Evolutionary conservation across 2,113 vertebrate genomes (phyloP).

Genomic region (Neogobius melanostomus): DNA sequence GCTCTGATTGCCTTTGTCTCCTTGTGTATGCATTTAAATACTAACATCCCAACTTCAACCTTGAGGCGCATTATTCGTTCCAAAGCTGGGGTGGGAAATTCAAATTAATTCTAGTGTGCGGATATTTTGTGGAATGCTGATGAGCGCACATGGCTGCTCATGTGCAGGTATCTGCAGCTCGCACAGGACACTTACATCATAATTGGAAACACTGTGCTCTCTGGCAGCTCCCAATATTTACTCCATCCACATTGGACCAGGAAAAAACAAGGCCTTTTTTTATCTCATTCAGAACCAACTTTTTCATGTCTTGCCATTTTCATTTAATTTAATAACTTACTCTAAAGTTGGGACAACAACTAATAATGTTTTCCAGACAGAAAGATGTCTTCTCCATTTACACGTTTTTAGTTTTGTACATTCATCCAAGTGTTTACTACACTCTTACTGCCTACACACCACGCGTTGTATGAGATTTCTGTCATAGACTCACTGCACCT

Average conservation of each 20-base stretch:
- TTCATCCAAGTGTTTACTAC: conserved; percentile 53
- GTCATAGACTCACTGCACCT: conserved; percentile 24
- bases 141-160: conserved; percentile 8
- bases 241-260: conserved; percentile 23
- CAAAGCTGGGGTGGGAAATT: not conserved
- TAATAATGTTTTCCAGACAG: not conserved
- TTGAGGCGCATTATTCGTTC: conserved; percentile 9
- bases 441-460: conserved; percentile 44
- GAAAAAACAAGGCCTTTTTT: conserved; percentile 15
- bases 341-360: too few relatives aligned
- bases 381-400: not conserved
- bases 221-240: conserved; percentile 34
- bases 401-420: conserved; percentile 29
- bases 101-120: conserved; percentile 22
- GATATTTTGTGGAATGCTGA: conserved; percentile 8
- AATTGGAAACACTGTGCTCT: conserved; percentile 36
- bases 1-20: conserved; percentile 4
- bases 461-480: conserved; percentile 38
- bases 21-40: conserved; percentile 11
- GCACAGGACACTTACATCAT: conserved; percentile 5
- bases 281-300: too few relatives aligned
- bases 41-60: conserved; percentile 8
- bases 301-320: too few relatives aligned
- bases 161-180: conserved; percentile 24
- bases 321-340: too few relatives aligned